Conservation (phyloP, 2,888 invertebrate species). For the Epirrhoe tristata region DNA sequence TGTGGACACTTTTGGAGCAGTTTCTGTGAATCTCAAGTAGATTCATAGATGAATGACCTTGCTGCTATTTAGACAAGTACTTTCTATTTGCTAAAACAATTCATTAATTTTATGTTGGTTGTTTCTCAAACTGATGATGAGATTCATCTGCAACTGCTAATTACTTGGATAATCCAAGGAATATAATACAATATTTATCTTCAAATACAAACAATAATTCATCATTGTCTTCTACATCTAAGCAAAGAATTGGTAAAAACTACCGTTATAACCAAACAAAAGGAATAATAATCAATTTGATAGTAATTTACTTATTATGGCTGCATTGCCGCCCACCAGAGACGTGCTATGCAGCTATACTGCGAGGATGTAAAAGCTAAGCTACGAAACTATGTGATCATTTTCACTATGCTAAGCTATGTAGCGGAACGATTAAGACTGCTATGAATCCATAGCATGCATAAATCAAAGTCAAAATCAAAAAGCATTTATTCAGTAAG, state of each 20-base stretch:
- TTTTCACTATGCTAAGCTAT: too few species aligned
- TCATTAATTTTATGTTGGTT: slow-evolving; percentile 30
- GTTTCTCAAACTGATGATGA: neutral
- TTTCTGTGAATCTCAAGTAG: slow-evolving; percentile 34
- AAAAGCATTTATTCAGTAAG: too few species aligned
- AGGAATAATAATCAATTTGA: too few species aligned
- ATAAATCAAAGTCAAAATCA: too few species aligned
- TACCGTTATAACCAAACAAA: too few species aligned
- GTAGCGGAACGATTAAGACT: too few species aligned
- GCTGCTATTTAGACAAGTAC: slow-evolving; percentile 52
- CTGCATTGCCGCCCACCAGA: too few species aligned
- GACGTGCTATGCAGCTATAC: too few species aligned
- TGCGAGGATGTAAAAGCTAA: too few species aligned
- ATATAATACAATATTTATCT: neutral
- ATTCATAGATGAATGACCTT: slow-evolving; percentile 61
- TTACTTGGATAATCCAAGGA: neutral
- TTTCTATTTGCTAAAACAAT: slow-evolving; percentile 61
- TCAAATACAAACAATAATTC: neutral
- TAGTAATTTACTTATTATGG: too few species aligned
- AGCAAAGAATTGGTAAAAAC: neutral
- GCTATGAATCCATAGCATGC: too few species aligned
- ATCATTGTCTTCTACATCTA: neutral
- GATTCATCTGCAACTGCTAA: neutral
- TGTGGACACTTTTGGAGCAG: slow-evolving; percentile 15
- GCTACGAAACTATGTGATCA: too few species aligned